Conservation (phyloP, 2,888 invertebrate genomes). For the Torymus texanus region DNA sequence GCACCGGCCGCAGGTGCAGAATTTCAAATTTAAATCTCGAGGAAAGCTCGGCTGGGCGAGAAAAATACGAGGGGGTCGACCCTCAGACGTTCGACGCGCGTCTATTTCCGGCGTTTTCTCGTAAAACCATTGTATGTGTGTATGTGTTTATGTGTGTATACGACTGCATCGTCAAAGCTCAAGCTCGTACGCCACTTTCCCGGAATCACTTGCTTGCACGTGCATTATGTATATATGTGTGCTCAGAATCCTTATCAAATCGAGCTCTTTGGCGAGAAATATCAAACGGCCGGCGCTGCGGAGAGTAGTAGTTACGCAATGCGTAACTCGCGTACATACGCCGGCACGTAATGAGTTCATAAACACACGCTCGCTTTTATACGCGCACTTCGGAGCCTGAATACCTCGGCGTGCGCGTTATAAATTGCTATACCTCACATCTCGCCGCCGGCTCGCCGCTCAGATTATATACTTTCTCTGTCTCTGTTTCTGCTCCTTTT, state of each 20-base stretch:
- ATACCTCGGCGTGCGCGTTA: constrained; percentile 6
- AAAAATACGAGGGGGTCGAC: neutral
- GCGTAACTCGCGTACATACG: no score
- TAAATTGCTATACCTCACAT: constrained; percentile 11
- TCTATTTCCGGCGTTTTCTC: constrained; percentile 61
- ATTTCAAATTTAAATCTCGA: constrained; percentile 14
- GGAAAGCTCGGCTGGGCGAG: neutral
- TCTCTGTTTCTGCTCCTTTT: neutral
- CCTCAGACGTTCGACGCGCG: neutral
- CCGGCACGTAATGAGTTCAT: neutral
- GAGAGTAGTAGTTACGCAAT: no score
- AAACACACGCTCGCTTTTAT: constrained; percentile 1
- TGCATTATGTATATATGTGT: neutral
- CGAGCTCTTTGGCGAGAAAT: neutral
- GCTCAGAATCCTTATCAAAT: no score
- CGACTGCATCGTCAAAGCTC: neutral
- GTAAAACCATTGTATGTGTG: constrained; percentile 59
- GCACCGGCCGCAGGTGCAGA: constrained; percentile 1
- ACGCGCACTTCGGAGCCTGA: constrained; percentile 21
- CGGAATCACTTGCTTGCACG: constrained; percentile 18
- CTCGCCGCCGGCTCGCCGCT: constrained; percentile 12
- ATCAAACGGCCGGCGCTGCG: neutral
- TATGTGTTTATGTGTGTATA: constrained; percentile 43
- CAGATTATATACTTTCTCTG: constrained; percentile 18
- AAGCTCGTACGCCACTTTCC: constrained; percentile 8